Percentiles rank a stretch among this genome's conserved stretches.
phyloP scores from a whole-genome alignment of 2,113 vertebrate genomes.

The Zosterops lateralis region DNA sequence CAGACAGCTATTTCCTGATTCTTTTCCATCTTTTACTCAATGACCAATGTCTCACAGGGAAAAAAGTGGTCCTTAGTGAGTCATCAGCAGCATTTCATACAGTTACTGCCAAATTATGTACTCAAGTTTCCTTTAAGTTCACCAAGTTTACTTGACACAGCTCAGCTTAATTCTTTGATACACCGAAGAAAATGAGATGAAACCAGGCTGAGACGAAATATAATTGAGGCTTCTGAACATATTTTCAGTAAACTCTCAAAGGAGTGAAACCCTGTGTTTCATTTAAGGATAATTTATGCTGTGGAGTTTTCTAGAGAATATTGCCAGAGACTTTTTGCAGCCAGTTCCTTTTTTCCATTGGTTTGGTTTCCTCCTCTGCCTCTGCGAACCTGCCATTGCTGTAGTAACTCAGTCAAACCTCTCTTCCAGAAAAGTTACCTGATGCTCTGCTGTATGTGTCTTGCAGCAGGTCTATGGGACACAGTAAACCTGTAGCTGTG shows the following conservation, averaged over 20 bases:
- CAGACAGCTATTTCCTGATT: constrained; percentile 15
- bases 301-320: constrained; percentile 5
- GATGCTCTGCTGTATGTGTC: neutral
- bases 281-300: neutral
- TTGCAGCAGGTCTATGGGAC: constrained; percentile 27
- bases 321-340: neutral
- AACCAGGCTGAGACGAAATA: neutral
- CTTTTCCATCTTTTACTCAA: constrained; percentile 1
- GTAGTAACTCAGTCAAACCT: constrained; percentile 44
- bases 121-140: neutral
- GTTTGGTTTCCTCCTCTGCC: constrained; percentile 1
- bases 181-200: neutral
- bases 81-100: constrained; percentile 12
- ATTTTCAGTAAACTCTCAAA: constrained; percentile 34
- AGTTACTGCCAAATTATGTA: constrained; percentile 24
- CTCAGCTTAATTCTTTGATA: neutral
- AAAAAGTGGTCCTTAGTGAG: neutral
- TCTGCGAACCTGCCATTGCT: constrained; percentile 36
- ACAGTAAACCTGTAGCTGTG: neutral
- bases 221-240: neutral
- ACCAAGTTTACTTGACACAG: neutral
- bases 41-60: neutral
- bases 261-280: neutral
- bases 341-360: neutral
- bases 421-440: constrained; percentile 29